Evolutionary conservation across 2,113 vertebrate species (phyloP), one percentile per base, ranked within the genome.

Genomic region (Ictalurus furcatus): DNA sequence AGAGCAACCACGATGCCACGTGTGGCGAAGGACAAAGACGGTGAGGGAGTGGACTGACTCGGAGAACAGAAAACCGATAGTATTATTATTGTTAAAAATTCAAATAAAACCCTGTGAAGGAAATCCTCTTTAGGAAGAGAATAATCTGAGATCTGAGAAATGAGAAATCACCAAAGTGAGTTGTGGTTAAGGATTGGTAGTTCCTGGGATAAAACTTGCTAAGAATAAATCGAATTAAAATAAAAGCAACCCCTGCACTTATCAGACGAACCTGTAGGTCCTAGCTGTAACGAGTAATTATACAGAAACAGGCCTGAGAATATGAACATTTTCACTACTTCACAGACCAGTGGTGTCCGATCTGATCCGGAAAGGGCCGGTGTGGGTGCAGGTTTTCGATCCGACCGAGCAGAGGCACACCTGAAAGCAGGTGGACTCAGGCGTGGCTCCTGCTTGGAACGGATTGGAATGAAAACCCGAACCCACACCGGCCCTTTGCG

Each of bases 191-290:
- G 59, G 48, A 88, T 89, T 25, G 56, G 28, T 81, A 81, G 48
- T 52, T 79, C 6, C 48, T 79, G 76, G 78, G 21, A 52, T 54
- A 19, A 30, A 78, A 52, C 9, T 8, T 25, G 14, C 56, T 58
- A 9, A 23, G 17, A 21, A 44, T 23, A 23, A 74, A 74, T 37
- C 6, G 40, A 74, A 37, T 0, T 11, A n/a, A 54, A 81, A 9
- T 81, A 54, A 86, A 84, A 91, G 73, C 90, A 92, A 93, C 86
- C 84, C 88, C 93, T 94, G 95, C 95, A 95, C 93, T 95, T 95
- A 95, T 93, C 92, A 90, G 86, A 84, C 90, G 71, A 92, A 92
- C 88, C 92, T 93, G 91, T 93, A 92, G 85, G 89, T 86, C 89
- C 73, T 93, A 84, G 94, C 93, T 94, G 92, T 93, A 92, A 91